Percentiles rank a stretch among this genome's conserved stretches.
These are phyloP conservation scores for Chelon labrosus DNA, from an alignment of 2,797 vertebrate genomes.

Conservation along the genomic window DNA sequence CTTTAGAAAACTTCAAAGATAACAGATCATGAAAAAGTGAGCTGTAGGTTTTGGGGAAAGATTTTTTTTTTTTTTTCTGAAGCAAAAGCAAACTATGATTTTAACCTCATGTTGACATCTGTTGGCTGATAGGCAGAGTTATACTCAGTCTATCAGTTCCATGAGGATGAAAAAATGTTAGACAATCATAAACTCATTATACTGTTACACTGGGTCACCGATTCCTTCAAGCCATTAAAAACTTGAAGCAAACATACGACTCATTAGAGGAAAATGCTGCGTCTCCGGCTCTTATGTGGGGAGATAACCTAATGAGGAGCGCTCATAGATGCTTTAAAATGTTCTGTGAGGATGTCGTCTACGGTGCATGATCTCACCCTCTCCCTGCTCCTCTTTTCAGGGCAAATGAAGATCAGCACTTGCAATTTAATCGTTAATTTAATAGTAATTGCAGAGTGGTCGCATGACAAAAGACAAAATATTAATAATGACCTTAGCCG, in stretches of 20 bases:
- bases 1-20: constrained; percentile 65
- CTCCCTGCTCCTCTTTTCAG: constrained; percentile 57
- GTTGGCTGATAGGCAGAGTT: neutral
- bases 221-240: constrained; percentile 81
- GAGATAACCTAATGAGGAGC: constrained; percentile 74
- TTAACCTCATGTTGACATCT: constrained; percentile 18
- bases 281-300: constrained; percentile 55
- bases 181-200: constrained; percentile 49
- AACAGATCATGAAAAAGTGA: constrained; percentile 55
- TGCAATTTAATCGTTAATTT: constrained; percentile 69
- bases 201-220: constrained; percentile 72
- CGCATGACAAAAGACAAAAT: constrained; percentile 61
- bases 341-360: constrained; percentile 66
- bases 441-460: constrained; percentile 62
- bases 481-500: constrained; percentile 62
- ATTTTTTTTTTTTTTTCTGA: constrained; percentile 15
- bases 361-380: constrained; percentile 71
- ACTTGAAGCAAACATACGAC: constrained; percentile 71
- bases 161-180: constrained; percentile 11
- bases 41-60: constrained; percentile 33
- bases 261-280: constrained; percentile 74
- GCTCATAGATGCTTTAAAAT: constrained; percentile 58
- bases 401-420: constrained; percentile 62
- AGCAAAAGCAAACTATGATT: constrained; percentile 14
- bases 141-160: neutral